phyloP scores from a whole-genome alignment of 2,888 invertebrate genomes.

The Blastobasis lacticolella region DNA sequence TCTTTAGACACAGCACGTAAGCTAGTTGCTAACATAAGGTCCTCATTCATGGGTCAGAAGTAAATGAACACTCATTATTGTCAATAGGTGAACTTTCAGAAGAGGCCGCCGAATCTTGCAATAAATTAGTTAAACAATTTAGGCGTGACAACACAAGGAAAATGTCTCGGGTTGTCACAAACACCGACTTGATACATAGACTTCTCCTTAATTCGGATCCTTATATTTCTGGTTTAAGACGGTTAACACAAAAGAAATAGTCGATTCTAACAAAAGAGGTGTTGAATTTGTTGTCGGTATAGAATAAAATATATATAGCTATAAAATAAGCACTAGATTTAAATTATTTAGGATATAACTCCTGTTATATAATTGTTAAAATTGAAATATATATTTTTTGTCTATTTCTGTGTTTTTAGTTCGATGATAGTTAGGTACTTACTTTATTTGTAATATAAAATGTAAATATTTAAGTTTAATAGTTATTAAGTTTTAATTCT shows the following conservation, averaged over 20 bases:
- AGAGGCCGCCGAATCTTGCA: slow-evolving; percentile 4
- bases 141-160: slow-evolving; percentile 1
- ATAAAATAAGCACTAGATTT: no score
- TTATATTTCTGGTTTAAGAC: not conserved
- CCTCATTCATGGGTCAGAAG: not conserved
- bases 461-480: no score
- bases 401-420: no score
- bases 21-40: not conserved
- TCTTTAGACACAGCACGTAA: no score
- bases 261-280: not conserved
- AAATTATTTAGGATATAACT: no score
- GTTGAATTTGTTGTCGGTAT: no score
- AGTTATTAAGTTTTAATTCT: no score
- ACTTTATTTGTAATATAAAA: no score
- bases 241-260: not conserved
- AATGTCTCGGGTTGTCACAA: slow-evolving; percentile 1
- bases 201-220: slow-evolving; percentile 2
- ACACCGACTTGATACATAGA: slow-evolving; percentile 1
- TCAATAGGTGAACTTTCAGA: slow-evolving; percentile 3
- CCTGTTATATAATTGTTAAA: no score
- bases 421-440: no score
- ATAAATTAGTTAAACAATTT: slow-evolving; percentile 1
- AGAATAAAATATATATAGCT: no score
- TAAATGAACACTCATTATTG: not conserved
- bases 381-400: no score